Percentiles rank a stretch among this genome's conserved stretches.
phyloP scores from a whole-genome alignment of 2,888 invertebrate species.

The Clitarchus hookeri region DNA sequence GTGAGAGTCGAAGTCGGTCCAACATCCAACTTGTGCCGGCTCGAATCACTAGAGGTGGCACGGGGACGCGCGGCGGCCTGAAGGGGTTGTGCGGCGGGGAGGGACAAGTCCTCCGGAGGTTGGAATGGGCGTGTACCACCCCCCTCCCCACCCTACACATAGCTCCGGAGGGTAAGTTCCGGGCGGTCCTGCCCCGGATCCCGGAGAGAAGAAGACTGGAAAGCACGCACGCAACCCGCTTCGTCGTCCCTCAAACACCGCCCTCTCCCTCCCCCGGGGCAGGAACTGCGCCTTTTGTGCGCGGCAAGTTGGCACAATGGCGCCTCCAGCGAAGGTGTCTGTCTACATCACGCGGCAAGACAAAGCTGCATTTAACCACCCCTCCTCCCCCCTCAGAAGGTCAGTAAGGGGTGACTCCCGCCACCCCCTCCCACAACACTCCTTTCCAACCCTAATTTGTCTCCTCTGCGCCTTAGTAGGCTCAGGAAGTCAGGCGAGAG shows the following conservation, averaged over 20 bases:
- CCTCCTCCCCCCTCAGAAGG: not conserved
- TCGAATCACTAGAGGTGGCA: not conserved
- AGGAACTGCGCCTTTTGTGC: not conserved
- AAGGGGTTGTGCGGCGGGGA: not conserved
- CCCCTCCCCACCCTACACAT: no score
- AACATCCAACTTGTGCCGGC: not conserved
- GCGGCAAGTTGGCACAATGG: not conserved
- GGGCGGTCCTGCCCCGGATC: not conserved
- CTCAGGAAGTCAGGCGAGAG: not conserved
- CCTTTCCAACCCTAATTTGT: not conserved
- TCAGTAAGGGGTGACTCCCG: not conserved
- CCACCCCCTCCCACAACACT: no score
- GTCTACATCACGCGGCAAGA: not conserved
- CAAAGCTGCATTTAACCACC: not conserved
- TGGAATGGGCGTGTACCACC: no score
- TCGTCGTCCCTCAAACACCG: not conserved
- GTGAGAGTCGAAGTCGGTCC: not conserved
- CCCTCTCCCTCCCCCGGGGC: not conserved
- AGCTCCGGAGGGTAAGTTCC: not conserved
- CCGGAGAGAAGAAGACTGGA: not conserved
- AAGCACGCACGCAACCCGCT: not conserved
- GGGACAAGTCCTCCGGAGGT: no score
- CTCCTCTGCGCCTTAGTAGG: not conserved
- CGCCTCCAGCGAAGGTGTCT: not conserved
- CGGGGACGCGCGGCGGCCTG: not conserved